A percentile compares a stretch with the other conserved stretches of the same genome.
These are phyloP conservation scores for Epizoanthus illoricatus DNA, from an alignment of 92 coral and sea anemone genomes.

Conservation along the genomic window DNA sequence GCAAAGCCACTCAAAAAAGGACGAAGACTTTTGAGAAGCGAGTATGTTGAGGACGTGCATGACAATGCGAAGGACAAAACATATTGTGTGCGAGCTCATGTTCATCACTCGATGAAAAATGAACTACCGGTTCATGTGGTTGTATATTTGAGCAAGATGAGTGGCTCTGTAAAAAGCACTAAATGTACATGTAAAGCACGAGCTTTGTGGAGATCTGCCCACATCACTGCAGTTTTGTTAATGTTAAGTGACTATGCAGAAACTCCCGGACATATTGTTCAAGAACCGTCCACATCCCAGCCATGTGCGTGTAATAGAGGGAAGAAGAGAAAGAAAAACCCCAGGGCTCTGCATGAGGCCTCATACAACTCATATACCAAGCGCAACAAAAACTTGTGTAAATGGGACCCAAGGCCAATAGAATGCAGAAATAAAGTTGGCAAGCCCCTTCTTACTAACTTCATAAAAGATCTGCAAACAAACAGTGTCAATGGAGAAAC, in stretches of 20 bases:
- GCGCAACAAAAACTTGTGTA: too few species aligned
- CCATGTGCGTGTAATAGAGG: slow-evolving; percentile 23
- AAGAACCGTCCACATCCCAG: slow-evolving; percentile 6
- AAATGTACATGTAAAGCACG: slow-evolving; percentile 10
- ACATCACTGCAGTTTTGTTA: slow-evolving; percentile 11
- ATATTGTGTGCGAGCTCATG: too few species aligned
- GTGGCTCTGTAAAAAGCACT: slow-evolving; percentile 4
- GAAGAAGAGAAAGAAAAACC: slow-evolving; percentile 27
- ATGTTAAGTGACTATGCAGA: slow-evolving; percentile 4
- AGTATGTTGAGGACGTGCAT: background rate
- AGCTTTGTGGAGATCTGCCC: slow-evolving; percentile 25
- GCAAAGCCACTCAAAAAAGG: background rate
- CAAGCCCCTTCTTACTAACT: too few species aligned
- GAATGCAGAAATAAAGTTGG: too few species aligned
- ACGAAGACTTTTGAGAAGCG: background rate
- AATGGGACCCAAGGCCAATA: too few species aligned
- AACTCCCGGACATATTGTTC: background rate
- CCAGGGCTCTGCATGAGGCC: slow-evolving; percentile 22
- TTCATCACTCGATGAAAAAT: background rate
- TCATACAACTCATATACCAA: too few species aligned
- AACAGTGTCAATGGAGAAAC: background rate
- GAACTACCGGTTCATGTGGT: background rate
- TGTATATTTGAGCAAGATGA: background rate
- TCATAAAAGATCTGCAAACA: background rate
- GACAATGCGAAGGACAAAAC: background rate